phyloP scores from a whole-genome alignment of 2,113 vertebrate species.

The Anarrhichthys ocellatus region DNA sequence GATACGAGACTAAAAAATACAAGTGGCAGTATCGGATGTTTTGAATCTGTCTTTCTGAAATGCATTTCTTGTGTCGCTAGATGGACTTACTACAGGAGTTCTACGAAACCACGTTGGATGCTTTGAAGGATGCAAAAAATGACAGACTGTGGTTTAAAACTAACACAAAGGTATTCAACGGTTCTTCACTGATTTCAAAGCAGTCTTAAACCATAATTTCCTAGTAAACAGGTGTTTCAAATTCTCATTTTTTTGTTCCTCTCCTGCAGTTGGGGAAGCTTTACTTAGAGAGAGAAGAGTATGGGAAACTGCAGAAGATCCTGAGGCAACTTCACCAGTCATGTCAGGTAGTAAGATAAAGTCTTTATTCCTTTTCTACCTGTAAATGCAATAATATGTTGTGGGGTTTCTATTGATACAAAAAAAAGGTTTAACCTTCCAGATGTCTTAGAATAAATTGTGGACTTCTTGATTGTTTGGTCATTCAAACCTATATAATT shows the following conservation, averaged over 20 bases:
- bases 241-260: neutral
- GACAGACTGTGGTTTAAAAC: constrained; percentile 99
- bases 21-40: neutral
- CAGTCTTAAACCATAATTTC: neutral
- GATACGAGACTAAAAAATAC: neutral
- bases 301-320: constrained; percentile 98
- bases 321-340: constrained; percentile 98
- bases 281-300: constrained; percentile 98
- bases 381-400: neutral
- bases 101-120: constrained; percentile 98
- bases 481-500: neutral
- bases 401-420: neutral
- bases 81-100: constrained; percentile 99
- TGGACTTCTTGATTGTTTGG: neutral
- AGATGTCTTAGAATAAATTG: neutral
- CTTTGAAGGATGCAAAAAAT: constrained; percentile 99
- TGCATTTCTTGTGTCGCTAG: constrained; percentile 79
- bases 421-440: neutral
- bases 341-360: constrained; percentile 89
- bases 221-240: neutral
- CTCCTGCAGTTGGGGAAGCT: constrained; percentile 93
- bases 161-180: constrained; percentile 94
- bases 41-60: constrained; percentile 1
- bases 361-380: neutral
- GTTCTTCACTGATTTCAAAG: neutral